Evolutionary conservation across 2,797 vertebrate genomes (phyloP).

Genomic region (Gallinago nigripennis): DNA sequence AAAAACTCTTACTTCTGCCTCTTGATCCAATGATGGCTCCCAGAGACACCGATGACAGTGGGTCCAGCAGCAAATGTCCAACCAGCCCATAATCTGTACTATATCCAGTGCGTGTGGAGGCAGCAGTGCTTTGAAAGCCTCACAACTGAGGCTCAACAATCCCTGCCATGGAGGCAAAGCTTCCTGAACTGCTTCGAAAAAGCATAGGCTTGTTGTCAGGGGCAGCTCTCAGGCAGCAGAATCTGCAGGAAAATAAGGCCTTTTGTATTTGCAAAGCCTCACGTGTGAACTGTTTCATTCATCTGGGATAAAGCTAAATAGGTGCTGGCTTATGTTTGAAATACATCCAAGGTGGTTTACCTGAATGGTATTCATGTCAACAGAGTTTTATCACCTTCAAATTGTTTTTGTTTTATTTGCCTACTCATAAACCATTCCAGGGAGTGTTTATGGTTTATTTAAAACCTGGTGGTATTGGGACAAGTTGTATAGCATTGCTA

Average conservation of each 20-base stretch:
- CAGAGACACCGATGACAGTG: accelerated
- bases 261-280: background rate
- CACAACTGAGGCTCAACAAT: background rate
- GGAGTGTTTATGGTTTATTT: constrained; percentile 19
- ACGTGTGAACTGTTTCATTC: background rate
- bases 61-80: background rate
- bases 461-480: background rate
- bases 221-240: background rate
- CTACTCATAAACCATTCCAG: background rate
- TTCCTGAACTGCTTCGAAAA: background rate
- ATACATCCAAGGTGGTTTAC: constrained; percentile 28
- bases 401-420: constrained; percentile 28
- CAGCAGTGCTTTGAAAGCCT: background rate
- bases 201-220: background rate
- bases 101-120: no score
- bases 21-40: background rate
- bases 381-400: constrained; percentile 34
- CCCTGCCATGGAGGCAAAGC: background rate
- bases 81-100: background rate
- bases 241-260: background rate
- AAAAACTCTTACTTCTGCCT: background rate
- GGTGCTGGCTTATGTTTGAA: constrained; percentile 5
- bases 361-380: constrained; percentile 9
- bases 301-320: constrained; percentile 3
- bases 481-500: background rate